phyloP scores from a whole-genome alignment of 2,113 vertebrate genomes.

The Hippocampus abdominalis region DNA sequence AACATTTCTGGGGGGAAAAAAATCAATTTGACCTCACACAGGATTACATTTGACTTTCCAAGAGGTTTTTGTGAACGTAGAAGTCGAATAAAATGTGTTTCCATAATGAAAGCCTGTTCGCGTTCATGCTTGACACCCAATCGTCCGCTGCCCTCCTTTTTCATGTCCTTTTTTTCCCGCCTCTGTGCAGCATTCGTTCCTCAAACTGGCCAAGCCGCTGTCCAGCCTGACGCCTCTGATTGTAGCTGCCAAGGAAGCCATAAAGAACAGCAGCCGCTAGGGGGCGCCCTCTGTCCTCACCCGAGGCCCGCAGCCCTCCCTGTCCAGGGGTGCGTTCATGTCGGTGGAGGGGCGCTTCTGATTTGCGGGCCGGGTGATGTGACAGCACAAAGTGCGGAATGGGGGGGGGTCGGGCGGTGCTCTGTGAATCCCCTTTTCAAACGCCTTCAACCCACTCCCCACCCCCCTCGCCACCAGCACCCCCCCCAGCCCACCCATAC shows the following conservation, averaged over 20 bases:
- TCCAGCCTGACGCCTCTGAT: slow-evolving; percentile 98
- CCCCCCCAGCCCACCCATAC: slow-evolving; percentile 43
- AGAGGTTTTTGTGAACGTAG: too few species aligned
- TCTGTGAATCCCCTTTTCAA: slow-evolving; percentile 26
- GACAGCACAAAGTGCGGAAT: slow-evolving; percentile 40
- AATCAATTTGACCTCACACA: too few species aligned
- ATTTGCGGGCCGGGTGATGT: slow-evolving; percentile 40
- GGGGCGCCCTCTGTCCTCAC: slow-evolving; percentile 46
- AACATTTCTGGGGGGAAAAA: too few species aligned
- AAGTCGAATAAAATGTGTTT: not conserved
- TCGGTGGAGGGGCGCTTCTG: slow-evolving; percentile 33
- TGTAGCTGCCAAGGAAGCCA: slow-evolving; percentile 98
- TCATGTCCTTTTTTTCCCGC: slow-evolving; percentile 23
- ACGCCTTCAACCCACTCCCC: slow-evolving; percentile 41
- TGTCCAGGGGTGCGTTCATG: slow-evolving; percentile 37
- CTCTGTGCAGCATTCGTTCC: slow-evolving; percentile 87
- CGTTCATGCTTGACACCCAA: not conserved
- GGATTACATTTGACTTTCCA: too few species aligned
- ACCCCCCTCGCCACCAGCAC: slow-evolving; percentile 2
- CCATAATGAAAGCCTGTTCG: not conserved
- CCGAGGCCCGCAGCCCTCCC: slow-evolving; percentile 51
- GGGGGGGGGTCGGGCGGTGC: slow-evolving; percentile 10
- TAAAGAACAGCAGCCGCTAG: slow-evolving; percentile 99
- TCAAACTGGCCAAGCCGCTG: slow-evolving; percentile 98
- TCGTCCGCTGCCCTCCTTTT: not conserved